Percentiles rank a stretch among this genome's conserved stretches.
Conservation (phyloP, 2,113 vertebrate species). For the Pygathrix nemaeus region DNA sequence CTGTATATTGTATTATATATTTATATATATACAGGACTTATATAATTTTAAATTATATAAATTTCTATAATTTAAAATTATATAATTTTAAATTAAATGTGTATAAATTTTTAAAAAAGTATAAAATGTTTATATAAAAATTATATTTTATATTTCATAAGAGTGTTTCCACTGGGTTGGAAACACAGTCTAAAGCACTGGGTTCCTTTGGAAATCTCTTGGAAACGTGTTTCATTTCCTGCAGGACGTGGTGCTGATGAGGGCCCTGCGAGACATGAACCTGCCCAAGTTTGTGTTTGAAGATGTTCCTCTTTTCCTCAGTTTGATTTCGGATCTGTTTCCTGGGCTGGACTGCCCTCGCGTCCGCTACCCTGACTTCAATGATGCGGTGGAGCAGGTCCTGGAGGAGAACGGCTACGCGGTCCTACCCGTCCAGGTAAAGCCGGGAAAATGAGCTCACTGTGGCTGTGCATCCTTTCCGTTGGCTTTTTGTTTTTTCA, state of each 20-base stretch:
- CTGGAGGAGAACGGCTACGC: constrained; percentile 89
- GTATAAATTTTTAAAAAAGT: background rate
- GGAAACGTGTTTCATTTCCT: background rate
- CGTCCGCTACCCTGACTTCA: constrained; percentile 93
- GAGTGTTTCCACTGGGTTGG: background rate
- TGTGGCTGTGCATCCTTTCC: background rate
- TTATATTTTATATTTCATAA: rapidly evolving
- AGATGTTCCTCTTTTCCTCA: constrained; percentile 96
- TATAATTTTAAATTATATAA: no score
- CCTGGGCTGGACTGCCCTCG: constrained; percentile 96
- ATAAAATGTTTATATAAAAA: background rate
- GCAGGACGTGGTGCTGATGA: constrained; percentile 97
- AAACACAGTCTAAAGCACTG: no score
- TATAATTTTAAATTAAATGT: background rate
- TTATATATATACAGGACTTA: background rate
- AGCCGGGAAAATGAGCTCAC: background rate
- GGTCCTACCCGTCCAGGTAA: constrained; percentile 91
- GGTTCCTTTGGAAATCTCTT: background rate
- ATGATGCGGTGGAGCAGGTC: constrained; percentile 91
- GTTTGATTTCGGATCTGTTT: constrained; percentile 95
- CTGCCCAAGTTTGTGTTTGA: constrained; percentile 98
- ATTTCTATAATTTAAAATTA: no score
- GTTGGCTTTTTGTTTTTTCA: background rate
- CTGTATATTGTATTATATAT: background rate
- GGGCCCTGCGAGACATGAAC: constrained; percentile 97